phyloP scores from a whole-genome alignment of 2,113 vertebrate species.

The Clarias magur region DNA sequence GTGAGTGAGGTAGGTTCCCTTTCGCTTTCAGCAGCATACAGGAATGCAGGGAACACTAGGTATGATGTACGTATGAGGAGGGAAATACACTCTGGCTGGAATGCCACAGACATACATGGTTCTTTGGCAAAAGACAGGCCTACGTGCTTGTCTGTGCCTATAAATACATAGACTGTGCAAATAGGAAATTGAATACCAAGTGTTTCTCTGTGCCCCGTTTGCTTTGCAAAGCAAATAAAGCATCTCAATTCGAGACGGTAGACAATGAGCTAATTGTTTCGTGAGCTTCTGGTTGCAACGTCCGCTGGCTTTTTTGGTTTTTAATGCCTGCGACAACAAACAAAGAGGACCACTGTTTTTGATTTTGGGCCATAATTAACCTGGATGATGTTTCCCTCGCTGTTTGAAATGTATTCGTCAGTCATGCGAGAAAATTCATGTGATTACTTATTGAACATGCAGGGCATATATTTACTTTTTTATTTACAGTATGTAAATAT shows the following conservation, averaged over 20 bases:
- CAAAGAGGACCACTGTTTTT: neutral
- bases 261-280: constrained; percentile 23
- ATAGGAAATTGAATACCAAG: constrained; percentile 47
- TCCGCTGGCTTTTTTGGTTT: neutral
- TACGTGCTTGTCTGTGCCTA: constrained; percentile 2
- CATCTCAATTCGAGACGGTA: neutral
- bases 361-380: neutral
- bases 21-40: neutral
- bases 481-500: too few relatives aligned
- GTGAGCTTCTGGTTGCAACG: neutral
- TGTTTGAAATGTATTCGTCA: neutral
- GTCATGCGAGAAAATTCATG: neutral
- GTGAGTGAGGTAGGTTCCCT: neutral
- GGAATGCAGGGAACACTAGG: neutral
- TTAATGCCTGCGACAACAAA: neutral
- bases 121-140: neutral
- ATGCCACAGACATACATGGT: neutral
- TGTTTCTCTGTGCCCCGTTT: neutral
- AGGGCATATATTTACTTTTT: too few relatives aligned
- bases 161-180: constrained; percentile 14
- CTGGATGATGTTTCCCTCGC: neutral
- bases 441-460: neutral
- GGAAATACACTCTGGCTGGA: neutral
- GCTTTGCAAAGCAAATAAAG: constrained; percentile 39
- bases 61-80: neutral